phyloP scores from a whole-genome alignment of 2,797 vertebrate species.

The Lates japonicus region DNA sequence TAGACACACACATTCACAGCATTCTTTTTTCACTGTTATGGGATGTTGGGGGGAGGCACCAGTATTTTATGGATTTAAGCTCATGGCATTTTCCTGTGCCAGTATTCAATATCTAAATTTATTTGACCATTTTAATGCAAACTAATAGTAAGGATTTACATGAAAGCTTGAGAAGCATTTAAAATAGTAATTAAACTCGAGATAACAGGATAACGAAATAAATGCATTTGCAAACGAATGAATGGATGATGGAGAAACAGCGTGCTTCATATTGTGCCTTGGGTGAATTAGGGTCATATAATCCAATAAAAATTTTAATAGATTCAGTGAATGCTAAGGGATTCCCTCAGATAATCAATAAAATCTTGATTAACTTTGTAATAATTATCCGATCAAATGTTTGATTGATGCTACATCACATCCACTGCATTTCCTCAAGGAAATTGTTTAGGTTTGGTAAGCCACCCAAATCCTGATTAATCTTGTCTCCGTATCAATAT shows the following conservation, averaged over 20 bases:
- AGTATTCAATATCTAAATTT: not conserved
- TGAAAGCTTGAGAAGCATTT: not conserved
- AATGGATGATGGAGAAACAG: not conserved
- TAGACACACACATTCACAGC: constrained; percentile 18
- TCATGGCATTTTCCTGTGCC: not conserved
- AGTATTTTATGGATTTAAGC: constrained; percentile 11
- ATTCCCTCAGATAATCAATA: not conserved
- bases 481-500: not conserved
- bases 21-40: constrained; percentile 16
- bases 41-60: constrained; percentile 4
- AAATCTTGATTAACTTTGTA: not conserved
- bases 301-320: not conserved
- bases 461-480: not conserved
- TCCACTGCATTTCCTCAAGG: not conserved
- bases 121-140: not conserved
- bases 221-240: not conserved
- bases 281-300: not conserved
- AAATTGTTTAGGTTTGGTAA: not conserved
- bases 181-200: not conserved
- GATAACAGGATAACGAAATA: not conserved
- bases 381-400: constrained; percentile 2
- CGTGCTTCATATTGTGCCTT: not conserved
- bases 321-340: not conserved
- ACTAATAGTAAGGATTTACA: not conserved
- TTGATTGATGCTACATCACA: not conserved